Evolutionary conservation across 2,113 vertebrate species (phyloP), one percentile per base, ranked within the genome.

Genomic region (Tricholaema leucomelas): DNA sequence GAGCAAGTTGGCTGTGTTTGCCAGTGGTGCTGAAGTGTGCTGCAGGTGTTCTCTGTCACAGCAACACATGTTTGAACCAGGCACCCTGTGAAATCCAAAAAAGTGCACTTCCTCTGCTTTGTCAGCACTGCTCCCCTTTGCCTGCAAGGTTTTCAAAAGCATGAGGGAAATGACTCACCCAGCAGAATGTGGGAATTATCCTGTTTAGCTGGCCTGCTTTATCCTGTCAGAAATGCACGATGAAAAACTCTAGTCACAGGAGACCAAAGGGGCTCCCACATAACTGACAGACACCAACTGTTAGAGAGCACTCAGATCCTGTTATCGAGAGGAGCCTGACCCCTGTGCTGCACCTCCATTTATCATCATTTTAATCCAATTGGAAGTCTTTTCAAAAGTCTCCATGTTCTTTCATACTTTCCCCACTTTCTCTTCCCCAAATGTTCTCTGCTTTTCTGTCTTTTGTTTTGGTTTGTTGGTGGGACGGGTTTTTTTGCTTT

Each of bases 101-200:
- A 96, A 93, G 85, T 82, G 77, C 73, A 94, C 95, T 97, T 97
- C 94, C 95, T 96, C 80, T 92, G 89, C 96, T 95, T 96, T 92
- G 93, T 92, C 91, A 97, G 96, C 94, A 85, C 3, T 7, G 81
- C 87, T 97, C 80, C 56, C 95, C 91, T 94, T 91, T 91, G 96
- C 96, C 95, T 94, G 86, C 88, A 79, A 92, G 92, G 90, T 95
- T 93, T 97, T 97, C 95, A 96, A 94, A 95, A 93, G 93, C 40
- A 10, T 58, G 61, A 96, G 95, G 96, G 97, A 97, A 97, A 97
- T 97, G 96, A 97, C 91, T 97, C 97, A 97, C 91, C 90, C 88
- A 75, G 87, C 95, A 92, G 93, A 97, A 97, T 88, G 92, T 96
- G 96, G 93, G 95, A 96, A 97, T 93, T 92, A 95, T 97, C 97